Base-by-base conservation (phyloP, 2,797 vertebrate species). In the Microctenopoma steveboyesi region DNA sequence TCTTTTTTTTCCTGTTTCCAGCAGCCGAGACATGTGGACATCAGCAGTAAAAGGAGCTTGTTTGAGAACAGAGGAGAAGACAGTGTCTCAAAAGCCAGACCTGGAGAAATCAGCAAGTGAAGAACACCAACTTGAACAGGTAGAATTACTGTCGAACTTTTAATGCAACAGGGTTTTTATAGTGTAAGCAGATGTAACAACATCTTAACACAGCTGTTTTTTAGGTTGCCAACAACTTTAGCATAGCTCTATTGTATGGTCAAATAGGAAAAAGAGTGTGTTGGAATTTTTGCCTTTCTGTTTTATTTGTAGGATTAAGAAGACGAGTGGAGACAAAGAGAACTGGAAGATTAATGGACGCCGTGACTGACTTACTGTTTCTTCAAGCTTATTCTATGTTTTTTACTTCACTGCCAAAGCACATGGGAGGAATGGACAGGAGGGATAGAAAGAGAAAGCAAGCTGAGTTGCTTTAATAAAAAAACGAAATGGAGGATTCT, bases 1-100 rank as follows among this genome's bases (percentile, higher is more conserved):
- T 22, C 54, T n/a, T 69, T 0, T 2, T 4, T 60, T 45, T 39
- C 51, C 15, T 64, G 2, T 78, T 48, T 62, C 9, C 42, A 95
- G 94, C 92, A 93, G 59, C 64, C 93, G 80, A 92, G 89, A 79
- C 78, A 91, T 7, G 92, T 93, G 64, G 87, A 92, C 87, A 94
- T 95, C 78, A 84, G 43, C 55, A 88, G 83, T 54, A 94, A 92
- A 86, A 92, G 87, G 71, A 92, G 72, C 57, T 28, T 93, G 78
- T 95, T 94, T 91, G 93, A 94, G 84, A 88, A 42, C 35, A 74
- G 54, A 69, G 28, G 43, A 7, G 77, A 87, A 15, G 87, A 82
- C 5, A 16, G 33, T 3, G 58, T 42, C 11, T 47, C 78, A 15
- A 86, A 85, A 48, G 0, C 16, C 27, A 73, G 45, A 12, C 27